These are phyloP conservation scores for Marasmarcha lunaedactyla DNA, from an alignment of 2,888 invertebrate species.

Conservation along the genomic window DNA sequence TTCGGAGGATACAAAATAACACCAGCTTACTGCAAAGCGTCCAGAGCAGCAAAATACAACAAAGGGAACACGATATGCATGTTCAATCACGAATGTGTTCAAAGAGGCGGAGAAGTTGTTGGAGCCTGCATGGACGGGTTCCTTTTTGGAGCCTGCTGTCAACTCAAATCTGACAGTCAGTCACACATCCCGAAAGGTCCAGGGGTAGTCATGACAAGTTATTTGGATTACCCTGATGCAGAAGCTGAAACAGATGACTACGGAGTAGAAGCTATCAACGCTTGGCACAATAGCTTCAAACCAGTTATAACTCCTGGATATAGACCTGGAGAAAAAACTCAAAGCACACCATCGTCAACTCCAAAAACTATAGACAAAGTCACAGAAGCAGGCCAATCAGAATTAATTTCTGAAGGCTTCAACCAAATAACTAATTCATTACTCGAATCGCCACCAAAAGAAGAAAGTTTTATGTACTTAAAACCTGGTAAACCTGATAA, in stretches of 20 bases:
- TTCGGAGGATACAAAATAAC: conserved; percentile 91
- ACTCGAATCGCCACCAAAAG: conserved; percentile 52
- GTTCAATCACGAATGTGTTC: conserved; percentile 92
- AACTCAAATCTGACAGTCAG: conserved; percentile 68
- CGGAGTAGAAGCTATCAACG: conserved; percentile 45
- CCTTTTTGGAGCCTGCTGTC: conserved; percentile 92
- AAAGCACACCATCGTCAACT: conserved; percentile 23
- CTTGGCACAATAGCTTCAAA: conserved; percentile 57
- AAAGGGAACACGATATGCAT: conserved; percentile 86
- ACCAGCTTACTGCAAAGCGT: conserved; percentile 82
- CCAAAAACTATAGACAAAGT: conserved; percentile 29
- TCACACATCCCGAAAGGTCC: conserved; percentile 62
- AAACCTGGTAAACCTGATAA: conserved; percentile 38
- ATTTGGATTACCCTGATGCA: conserved; percentile 52
- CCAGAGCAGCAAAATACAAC: conserved; percentile 72
- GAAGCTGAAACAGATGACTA: conserved; percentile 48
- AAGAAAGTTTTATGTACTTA: conserved; percentile 38
- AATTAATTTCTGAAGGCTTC: conserved; percentile 69
- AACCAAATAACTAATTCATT: conserved; percentile 68
- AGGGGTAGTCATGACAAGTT: conserved; percentile 59
- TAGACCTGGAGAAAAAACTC: conserved; percentile 34
- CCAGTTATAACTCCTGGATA: conserved; percentile 60
- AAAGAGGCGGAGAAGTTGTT: conserved; percentile 82
- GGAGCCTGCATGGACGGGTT: conserved; percentile 94
- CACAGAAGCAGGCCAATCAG: conserved; percentile 42